These are phyloP conservation scores for Acanthosepion esculentum DNA, from an alignment of 2,888 invertebrate genomes.

Conservation along the genomic window DNA sequence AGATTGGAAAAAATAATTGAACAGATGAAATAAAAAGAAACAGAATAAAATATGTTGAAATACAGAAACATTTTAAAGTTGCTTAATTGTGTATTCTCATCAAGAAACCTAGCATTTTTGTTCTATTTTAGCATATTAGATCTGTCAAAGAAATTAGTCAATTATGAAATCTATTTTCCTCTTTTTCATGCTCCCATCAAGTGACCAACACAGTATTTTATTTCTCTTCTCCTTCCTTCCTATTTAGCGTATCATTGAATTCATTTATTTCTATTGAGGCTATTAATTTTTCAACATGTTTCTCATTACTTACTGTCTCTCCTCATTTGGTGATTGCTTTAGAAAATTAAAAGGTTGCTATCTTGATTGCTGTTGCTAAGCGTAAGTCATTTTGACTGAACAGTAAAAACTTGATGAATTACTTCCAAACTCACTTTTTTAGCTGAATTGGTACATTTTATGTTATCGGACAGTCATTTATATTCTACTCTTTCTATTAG, in stretches of 20 bases:
- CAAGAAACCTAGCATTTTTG: neutral
- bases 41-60: neutral
- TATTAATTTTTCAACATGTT: neutral
- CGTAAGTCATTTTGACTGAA: neutral
- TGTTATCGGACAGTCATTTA: neutral
- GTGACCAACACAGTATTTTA: neutral
- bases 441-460: neutral
- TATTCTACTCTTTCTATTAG: neutral
- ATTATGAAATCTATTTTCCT: neutral
- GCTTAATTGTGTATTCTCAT: neutral
- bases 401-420: neutral
- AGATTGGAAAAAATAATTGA: neutral
- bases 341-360: neutral
- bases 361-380: neutral
- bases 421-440: neutral
- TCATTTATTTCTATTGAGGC: neutral
- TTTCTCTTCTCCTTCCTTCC: neutral
- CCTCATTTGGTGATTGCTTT: neutral
- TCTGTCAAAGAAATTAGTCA: neutral
- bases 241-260: conserved; percentile 17
- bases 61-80: neutral
- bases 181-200: neutral
- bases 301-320: neutral
- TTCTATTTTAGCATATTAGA: neutral
- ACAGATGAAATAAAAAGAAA: neutral